Evolutionary conservation across 2,797 vertebrate species (phyloP), one percentile per base, ranked within the genome.

Genomic region (Micrastur ruficollis): DNA sequence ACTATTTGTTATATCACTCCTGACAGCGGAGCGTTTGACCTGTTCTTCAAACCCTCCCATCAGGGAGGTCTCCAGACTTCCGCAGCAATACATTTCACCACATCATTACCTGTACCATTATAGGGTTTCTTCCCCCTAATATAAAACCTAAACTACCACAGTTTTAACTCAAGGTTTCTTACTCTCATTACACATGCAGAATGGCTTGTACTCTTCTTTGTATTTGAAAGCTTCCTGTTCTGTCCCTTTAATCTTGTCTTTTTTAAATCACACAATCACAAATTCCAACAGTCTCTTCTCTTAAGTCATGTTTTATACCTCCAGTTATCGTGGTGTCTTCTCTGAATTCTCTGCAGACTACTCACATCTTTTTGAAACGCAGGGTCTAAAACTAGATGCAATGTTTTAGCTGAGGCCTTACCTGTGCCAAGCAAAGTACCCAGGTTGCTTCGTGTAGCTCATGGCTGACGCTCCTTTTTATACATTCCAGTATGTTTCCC

Each of bases 91-190:
- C 36, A 72, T 66, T 44, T 86, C 80, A 80, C 10, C 25, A 65
- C 20, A 7, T 17, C 46, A 53, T 61, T 61, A 65, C 31, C 55
- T 53, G 32, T 29, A 49, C 18, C 36, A 20, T 40, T 72, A 26
- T 8, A 55, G 34, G 4, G 4, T 2, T 2, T 61, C 11, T 21
- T 3, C 6, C 32, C 10, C 3, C 14, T 0, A 49, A 22, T n/a
- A 68, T 5, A 58, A 82, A 87, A 56, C 12, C 27, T 88, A 25
- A 52, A 22, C 56, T 73, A 72, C 12, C 20, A 67, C 8, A 9
- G 6, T 17, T 80, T 73, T 62, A 66, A 16, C 38, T 65, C 42
- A 66, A 65, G 9, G 26, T 32, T 68, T 86, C 65, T 76, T 47
- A 56, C 36, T 61, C 50, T 40, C 1, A 1, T 73, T 74, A 63